Evolutionary conservation across 1,140 invertebrate species (phyloP).

Genomic region (Asbolus verrucosus): DNA sequence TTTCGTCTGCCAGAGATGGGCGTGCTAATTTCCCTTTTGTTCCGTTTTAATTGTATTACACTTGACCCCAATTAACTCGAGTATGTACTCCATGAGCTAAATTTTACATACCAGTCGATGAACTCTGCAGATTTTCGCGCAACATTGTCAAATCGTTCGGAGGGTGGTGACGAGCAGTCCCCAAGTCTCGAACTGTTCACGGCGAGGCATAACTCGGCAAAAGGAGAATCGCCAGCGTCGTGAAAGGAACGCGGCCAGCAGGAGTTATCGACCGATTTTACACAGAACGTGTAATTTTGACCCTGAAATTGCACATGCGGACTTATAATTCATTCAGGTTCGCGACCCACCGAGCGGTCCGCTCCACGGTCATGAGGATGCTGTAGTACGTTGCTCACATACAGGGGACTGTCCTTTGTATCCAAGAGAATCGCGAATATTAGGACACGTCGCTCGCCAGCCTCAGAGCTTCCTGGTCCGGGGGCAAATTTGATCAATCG

Average conservation of each 20-base stretch:
- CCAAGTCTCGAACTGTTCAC: neutral
- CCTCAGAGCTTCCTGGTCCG: neutral
- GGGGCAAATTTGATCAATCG: constrained; percentile 40
- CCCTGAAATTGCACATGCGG: constrained; percentile 35
- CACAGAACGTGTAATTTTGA: constrained; percentile 29
- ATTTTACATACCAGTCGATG: too few relatives aligned
- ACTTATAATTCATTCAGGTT: constrained; percentile 13
- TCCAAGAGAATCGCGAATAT: too few relatives aligned
- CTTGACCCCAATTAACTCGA: neutral
- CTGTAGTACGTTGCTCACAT: neutral
- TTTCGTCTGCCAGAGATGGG: too few relatives aligned
- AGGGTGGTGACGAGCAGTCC: too few relatives aligned
- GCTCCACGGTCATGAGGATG: neutral
- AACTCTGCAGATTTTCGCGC: too few relatives aligned
- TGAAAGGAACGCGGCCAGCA: constrained; percentile 17
- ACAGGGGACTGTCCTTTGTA: too few relatives aligned
- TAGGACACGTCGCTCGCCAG: too few relatives aligned
- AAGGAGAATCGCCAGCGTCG: too few relatives aligned
- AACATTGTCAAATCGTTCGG: too few relatives aligned
- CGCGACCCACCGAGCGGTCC: neutral
- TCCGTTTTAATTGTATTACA: too few relatives aligned
- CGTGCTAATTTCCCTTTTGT: too few relatives aligned
- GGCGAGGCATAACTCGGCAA: neutral
- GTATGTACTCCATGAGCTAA: too few relatives aligned
- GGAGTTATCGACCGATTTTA: constrained; percentile 32